A percentile compares a stretch with the other conserved stretches of the same genome.
Evolutionary conservation across 2,888 invertebrate species (phyloP).

Genomic region (Spodoptera picta): DNA sequence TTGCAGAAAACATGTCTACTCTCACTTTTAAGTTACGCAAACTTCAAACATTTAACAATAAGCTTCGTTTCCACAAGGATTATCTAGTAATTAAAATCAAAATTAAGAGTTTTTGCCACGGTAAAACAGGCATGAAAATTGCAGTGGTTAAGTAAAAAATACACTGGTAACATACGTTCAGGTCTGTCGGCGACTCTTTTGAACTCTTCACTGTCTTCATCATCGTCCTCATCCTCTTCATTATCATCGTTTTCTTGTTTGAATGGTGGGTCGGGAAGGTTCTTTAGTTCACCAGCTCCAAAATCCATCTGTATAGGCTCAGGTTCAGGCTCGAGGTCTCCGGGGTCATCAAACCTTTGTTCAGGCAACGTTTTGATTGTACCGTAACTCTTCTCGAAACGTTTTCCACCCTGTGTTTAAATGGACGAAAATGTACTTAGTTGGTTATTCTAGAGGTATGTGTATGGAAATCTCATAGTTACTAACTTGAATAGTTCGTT

Average conservation of each 20-base stretch:
- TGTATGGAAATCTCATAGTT: background rate
- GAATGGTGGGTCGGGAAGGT: slow-evolving; percentile 7
- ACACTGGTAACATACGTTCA: slow-evolving; percentile 20
- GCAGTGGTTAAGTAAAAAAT: too few species aligned
- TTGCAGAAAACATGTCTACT: too few species aligned
- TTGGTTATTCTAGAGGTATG: background rate
- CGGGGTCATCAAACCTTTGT: slow-evolving; percentile 30
- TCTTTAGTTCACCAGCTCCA: too few species aligned
- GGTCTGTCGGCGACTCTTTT: slow-evolving; percentile 1
- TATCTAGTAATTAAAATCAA: too few species aligned
- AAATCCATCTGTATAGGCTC: slow-evolving; percentile 3
- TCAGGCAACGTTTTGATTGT: slow-evolving; percentile 22
- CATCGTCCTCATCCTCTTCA: slow-evolving; percentile 23
- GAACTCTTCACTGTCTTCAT: slow-evolving; percentile 22
- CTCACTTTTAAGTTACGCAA: too few species aligned
- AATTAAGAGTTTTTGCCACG: too few species aligned
- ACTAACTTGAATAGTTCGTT: too few species aligned
- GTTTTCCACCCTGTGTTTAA: slow-evolving; percentile 79
- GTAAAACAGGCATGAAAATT: too few species aligned
- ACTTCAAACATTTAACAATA: too few species aligned
- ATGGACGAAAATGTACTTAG: background rate
- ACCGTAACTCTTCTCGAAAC: slow-evolving; percentile 85
- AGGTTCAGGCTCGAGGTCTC: slow-evolving; percentile 20
- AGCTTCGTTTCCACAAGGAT: too few species aligned
- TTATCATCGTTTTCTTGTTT: slow-evolving; percentile 17